phyloP scores from a whole-genome alignment of 2,888 invertebrate genomes.

The Monopis laevigella region DNA sequence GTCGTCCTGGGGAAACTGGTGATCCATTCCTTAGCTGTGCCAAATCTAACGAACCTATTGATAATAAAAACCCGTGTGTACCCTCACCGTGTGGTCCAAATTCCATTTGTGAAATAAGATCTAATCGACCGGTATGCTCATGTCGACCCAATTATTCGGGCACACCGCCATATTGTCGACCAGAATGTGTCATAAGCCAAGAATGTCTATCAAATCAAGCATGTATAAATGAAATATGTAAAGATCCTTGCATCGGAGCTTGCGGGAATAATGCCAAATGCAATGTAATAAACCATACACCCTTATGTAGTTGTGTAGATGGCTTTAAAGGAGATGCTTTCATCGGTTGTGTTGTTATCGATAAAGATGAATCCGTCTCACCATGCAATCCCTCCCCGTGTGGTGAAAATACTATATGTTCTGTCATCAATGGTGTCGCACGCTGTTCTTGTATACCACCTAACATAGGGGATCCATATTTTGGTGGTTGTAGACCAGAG shows the following conservation, averaged over 20 bases:
- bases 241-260: conserved; percentile 79
- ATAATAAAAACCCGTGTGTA: conserved; percentile 66
- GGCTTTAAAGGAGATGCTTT: conserved; percentile 88
- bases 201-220: conserved; percentile 83
- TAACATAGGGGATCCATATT: conserved; percentile 87
- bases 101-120: conserved; percentile 84
- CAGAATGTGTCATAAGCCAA: conserved; percentile 84
- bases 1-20: conserved; percentile 77
- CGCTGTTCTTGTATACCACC: conserved; percentile 89
- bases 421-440: conserved; percentile 72
- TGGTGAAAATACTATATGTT: conserved; percentile 85
- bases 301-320: conserved; percentile 79
- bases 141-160: conserved; percentile 83
- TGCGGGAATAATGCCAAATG: conserved; percentile 85
- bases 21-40: conserved; percentile 82
- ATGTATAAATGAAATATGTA: conserved; percentile 83
- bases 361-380: conserved; percentile 48
- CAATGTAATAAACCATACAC: conserved; percentile 81
- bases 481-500: conserved; percentile 86
- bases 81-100: conserved; percentile 83
- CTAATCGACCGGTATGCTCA: conserved; percentile 81
- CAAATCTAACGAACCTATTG: conserved; percentile 38
- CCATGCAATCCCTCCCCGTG: conserved; percentile 85
- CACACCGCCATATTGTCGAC: conserved; percentile 82
- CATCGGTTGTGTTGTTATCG: conserved; percentile 75